Conservation (phyloP, 2,113 vertebrate genomes). For the Calyptommatus sinebrachiatus region DNA sequence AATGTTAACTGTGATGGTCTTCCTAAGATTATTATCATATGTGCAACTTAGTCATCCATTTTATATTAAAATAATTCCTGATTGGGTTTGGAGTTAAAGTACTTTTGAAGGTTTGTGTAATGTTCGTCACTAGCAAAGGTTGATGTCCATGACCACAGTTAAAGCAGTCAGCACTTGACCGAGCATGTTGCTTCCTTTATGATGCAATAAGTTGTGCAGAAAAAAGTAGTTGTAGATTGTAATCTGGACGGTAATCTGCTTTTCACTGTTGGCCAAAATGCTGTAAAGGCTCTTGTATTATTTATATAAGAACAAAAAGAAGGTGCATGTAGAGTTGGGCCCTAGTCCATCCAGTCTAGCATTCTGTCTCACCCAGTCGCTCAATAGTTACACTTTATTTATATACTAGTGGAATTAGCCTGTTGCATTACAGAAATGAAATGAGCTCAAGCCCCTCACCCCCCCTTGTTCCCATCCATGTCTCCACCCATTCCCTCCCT, state of each 20-base stretch:
- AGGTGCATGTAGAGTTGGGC: no score
- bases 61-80: neutral
- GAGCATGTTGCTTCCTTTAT: neutral
- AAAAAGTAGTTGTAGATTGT: neutral
- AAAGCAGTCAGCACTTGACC: neutral
- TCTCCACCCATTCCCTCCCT: no score
- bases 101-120: neutral
- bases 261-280: neutral
- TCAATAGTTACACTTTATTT: no score
- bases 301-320: no score
- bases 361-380: no score
- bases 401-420: no score
- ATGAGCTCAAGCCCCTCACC: no score
- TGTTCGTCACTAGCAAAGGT: neutral
- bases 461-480: no score
- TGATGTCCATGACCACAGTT: neutral
- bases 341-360: no score
- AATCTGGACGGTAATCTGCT: neutral
- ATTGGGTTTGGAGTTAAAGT: neutral
- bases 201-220: neutral
- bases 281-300: no score
- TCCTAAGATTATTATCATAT: accelerated
- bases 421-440: no score
- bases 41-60: neutral
- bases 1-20: neutral